Evolutionary conservation across 1,140 invertebrate species (phyloP).

Genomic region (Heliconius himera): DNA sequence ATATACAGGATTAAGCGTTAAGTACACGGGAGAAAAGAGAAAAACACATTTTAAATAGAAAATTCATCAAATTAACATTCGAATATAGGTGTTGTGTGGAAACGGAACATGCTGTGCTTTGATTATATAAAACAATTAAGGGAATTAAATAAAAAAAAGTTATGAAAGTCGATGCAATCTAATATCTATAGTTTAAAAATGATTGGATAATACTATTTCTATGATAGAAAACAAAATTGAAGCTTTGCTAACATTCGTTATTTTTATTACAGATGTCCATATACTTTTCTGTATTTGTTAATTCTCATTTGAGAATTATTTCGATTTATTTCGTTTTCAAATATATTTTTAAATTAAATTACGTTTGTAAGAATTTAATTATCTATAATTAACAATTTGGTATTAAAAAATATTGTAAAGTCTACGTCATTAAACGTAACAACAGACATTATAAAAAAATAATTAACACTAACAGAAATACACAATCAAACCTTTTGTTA

Average conservation of each 20-base stretch:
- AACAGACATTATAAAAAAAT: not conserved
- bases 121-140: slow-evolving; percentile 12
- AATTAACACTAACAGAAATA: not conserved
- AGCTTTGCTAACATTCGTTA: slow-evolving; percentile 12
- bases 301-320: not conserved
- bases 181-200: not conserved
- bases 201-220: not conserved
- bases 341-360: no score
- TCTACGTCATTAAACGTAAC: no score
- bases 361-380: no score
- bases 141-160: not conserved
- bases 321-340: no score
- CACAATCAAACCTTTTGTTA: not conserved
- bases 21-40: slow-evolving; percentile 82
- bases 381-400: no score
- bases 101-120: slow-evolving; percentile 72
- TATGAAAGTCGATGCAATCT: not conserved
- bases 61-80: slow-evolving; percentile 41
- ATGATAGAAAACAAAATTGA: not conserved
- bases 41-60: slow-evolving; percentile 74
- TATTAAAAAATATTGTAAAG: not conserved
- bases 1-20: slow-evolving; percentile 83
- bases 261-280: slow-evolving; percentile 1
- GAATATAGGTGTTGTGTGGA: slow-evolving; percentile 50
- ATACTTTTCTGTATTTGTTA: not conserved